Evolutionary conservation across 2,797 vertebrate genomes (phyloP).

Genomic region (Heteromormyrus szaboi): DNA sequence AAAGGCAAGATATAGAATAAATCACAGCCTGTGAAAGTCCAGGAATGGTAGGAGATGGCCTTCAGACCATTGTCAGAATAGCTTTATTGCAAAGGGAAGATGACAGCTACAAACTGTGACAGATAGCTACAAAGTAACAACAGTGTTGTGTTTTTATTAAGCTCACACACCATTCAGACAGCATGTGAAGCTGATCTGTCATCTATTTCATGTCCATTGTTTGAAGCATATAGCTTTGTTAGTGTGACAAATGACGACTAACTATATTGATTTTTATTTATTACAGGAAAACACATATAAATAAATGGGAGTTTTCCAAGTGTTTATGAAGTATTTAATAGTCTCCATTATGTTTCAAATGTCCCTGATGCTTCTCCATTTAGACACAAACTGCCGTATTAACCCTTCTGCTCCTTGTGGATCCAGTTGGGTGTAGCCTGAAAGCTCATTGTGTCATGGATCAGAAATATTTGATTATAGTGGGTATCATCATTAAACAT

Average conservation of each 20-base stretch:
- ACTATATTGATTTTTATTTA: not conserved
- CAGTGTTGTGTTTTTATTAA: not conserved
- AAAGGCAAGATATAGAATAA: not conserved
- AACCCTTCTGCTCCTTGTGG: not conserved
- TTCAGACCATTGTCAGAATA: not conserved
- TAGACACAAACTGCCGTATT: not conserved
- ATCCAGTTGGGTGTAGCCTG: not conserved
- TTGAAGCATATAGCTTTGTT: not conserved
- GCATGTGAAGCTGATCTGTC: not conserved
- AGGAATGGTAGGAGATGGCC: not conserved
- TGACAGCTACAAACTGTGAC: not conserved
- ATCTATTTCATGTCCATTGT: not conserved
- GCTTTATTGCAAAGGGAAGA: not conserved
- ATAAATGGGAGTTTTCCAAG: not conserved
- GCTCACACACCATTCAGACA: not conserved
- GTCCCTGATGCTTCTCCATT: not conserved
- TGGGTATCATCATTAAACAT: not conserved
- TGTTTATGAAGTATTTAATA: not conserved
- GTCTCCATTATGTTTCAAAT: not conserved
- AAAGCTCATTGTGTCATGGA: not conserved
- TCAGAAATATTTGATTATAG: not conserved
- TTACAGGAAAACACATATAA: not conserved
- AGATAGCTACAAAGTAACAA: not conserved
- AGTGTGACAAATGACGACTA: not conserved
- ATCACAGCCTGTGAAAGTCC: not conserved